Evolutionary conservation across 2,113 vertebrate species (phyloP).

Genomic region (Corythoichthys haematopterus): DNA sequence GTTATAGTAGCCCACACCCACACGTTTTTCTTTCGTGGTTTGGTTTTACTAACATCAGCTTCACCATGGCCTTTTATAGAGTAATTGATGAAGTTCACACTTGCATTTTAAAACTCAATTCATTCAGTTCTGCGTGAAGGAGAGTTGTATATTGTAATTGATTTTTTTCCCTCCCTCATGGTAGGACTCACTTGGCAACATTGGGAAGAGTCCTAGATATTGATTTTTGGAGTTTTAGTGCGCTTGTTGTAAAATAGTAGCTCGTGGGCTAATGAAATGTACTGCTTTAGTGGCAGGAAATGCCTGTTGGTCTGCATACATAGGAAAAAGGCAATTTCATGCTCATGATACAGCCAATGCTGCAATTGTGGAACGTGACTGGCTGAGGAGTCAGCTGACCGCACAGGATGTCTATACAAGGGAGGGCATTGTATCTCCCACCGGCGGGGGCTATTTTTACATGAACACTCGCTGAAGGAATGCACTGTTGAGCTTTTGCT

Average conservation of each 20-base stretch:
- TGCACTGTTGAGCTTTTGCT: slow-evolving; percentile 35
- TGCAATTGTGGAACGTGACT: slow-evolving; percentile 39
- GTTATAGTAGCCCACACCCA: slow-evolving; percentile 22
- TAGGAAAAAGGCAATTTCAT: slow-evolving; percentile 30
- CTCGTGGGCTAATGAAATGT: neutral
- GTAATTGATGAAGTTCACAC: slow-evolving; percentile 34
- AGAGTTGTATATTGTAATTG: slow-evolving; percentile 23
- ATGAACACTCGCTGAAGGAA: slow-evolving; percentile 56
- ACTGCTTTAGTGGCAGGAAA: slow-evolving; percentile 21
- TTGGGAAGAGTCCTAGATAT: neutral
- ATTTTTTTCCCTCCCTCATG: slow-evolving; percentile 4
- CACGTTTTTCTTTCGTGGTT: neutral
- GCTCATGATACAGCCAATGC: slow-evolving; percentile 9
- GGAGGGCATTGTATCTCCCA: slow-evolving; percentile 53
- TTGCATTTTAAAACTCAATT: slow-evolving; percentile 17
- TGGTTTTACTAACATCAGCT: neutral
- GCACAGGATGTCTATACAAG: slow-evolving; percentile 60
- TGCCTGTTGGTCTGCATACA: neutral
- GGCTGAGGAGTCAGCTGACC: slow-evolving; percentile 60
- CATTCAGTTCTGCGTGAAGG: slow-evolving; percentile 8
- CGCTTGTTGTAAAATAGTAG: neutral
- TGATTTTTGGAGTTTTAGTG: neutral
- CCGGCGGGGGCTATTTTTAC: slow-evolving; percentile 62
- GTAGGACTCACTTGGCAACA: neutral
- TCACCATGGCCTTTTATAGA: slow-evolving; percentile 10